Conservation (phyloP, 2,113 vertebrate species). For the Onychostoma macrolepis region DNA sequence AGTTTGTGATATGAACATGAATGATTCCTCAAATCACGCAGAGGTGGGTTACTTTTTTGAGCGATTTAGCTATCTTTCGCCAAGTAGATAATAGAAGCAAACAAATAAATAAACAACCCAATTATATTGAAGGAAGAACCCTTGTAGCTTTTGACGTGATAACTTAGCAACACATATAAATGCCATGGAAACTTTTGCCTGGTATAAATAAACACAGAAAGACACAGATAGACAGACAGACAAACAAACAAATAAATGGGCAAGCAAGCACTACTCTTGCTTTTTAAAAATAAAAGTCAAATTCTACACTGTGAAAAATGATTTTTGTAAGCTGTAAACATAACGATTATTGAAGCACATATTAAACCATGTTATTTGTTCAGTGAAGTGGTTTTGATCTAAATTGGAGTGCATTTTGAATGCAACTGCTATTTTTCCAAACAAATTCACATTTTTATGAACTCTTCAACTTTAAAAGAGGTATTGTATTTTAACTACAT, state of each 20-base stretch:
- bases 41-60: background rate
- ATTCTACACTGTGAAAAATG: too few species aligned
- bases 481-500: conserved; percentile 16
- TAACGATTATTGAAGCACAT: too few species aligned
- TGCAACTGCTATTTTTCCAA: background rate
- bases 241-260: background rate
- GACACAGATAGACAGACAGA: too few species aligned
- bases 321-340: too few species aligned
- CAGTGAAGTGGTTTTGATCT: too few species aligned
- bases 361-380: too few species aligned
- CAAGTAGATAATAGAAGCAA: background rate
- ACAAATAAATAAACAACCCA: too few species aligned
- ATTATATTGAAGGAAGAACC: too few species aligned
- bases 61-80: background rate
- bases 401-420: background rate
- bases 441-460: background rate
- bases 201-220: too few species aligned
- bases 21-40: background rate
- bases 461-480: background rate
- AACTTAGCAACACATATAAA: too few species aligned
- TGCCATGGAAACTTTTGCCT: background rate
- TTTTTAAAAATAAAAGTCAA: background rate
- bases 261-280: background rate
- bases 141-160: too few species aligned
- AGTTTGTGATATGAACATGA: background rate